Conservation (phyloP, 1,140 invertebrate genomes). For the Drosophila albomicans region DNA sequence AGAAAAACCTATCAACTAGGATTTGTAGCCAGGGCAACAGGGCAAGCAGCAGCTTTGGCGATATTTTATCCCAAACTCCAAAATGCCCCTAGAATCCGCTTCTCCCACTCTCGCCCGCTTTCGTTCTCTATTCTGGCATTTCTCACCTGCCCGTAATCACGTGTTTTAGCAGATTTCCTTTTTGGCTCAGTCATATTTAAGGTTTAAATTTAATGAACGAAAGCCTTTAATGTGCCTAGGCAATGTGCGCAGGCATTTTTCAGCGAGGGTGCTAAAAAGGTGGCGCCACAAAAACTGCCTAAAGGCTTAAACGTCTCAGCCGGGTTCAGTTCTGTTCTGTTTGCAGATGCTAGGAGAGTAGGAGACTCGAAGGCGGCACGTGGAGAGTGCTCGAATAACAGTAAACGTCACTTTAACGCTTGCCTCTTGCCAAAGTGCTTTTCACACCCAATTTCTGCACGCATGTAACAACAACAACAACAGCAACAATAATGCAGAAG, state of each 20-base stretch:
- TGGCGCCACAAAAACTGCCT: constrained; percentile 49
- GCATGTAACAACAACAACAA: constrained; percentile 49
- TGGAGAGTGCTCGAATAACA: constrained; percentile 61
- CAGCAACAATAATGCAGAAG: constrained; percentile 45
- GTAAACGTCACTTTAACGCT: constrained; percentile 76
- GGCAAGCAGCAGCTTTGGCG: constrained; percentile 2
- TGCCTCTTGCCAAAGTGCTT: constrained; percentile 68
- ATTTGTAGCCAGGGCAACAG: constrained; percentile 70
- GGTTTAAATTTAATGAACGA: constrained; percentile 75
- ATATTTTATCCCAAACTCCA: not conserved
- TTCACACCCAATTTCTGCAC: constrained; percentile 75
- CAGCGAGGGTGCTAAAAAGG: constrained; percentile 16
- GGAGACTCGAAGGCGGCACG: constrained; percentile 17
- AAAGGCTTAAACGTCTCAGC: constrained; percentile 58
- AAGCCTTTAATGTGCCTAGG: constrained; percentile 58
- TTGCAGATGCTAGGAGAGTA: not conserved
- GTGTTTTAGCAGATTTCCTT: constrained; percentile 49
- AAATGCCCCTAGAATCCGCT: not conserved
- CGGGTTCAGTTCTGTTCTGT: not conserved
- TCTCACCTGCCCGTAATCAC: constrained; percentile 17
- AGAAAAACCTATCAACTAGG: constrained; percentile 69
- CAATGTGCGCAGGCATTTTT: not conserved
- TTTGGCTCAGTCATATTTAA: constrained; percentile 34
- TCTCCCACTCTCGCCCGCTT: no score
- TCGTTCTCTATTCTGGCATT: not conserved